Evolutionary conservation across 2,888 invertebrate genomes (phyloP).

Genomic region (Bibio marci): DNA sequence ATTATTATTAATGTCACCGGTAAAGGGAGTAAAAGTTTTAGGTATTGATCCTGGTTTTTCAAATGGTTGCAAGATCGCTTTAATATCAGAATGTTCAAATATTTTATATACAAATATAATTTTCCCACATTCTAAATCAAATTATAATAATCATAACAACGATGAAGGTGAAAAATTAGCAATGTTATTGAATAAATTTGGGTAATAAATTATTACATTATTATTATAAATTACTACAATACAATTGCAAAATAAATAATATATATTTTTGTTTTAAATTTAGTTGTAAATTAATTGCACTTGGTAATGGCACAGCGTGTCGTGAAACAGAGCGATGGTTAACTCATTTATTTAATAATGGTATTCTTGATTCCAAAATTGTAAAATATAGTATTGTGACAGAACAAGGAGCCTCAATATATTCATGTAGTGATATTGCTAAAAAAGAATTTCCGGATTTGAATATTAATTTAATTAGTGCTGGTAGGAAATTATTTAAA

Average conservation of each 20-base stretch:
- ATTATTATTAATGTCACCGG: conserved; percentile 60
- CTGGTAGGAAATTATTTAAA: conserved; percentile 30
- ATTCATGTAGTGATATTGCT: conserved; percentile 74
- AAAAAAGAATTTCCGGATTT: conserved; percentile 68
- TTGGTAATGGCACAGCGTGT: conserved; percentile 85
- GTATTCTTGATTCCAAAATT: conserved; percentile 34
- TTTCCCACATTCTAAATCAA: conserved; percentile 41
- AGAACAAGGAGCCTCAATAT: conserved; percentile 84
- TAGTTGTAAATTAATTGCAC: conserved; percentile 63
- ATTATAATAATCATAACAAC: conserved; percentile 27
- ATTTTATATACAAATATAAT: conserved; percentile 51
- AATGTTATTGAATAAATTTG: conserved; percentile 37
- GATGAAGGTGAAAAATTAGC: conserved; percentile 23
- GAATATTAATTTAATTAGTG: conserved; percentile 69
- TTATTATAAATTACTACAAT: not conserved
- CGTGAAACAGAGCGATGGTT: conserved; percentile 70
- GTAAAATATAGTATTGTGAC: conserved; percentile 65
- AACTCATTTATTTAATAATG: conserved; percentile 36
- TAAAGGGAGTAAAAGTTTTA: conserved; percentile 60
- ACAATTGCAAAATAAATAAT: not conserved
- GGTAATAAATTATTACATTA: conserved; percentile 24
- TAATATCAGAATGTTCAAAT: conserved; percentile 54
- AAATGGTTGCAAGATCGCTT: conserved; percentile 79
- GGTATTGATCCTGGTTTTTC: conserved; percentile 83
- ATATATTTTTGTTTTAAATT: no score